phyloP scores from a whole-genome alignment of 2,888 invertebrate genomes.

The Thecocarcelia acutangulata region DNA sequence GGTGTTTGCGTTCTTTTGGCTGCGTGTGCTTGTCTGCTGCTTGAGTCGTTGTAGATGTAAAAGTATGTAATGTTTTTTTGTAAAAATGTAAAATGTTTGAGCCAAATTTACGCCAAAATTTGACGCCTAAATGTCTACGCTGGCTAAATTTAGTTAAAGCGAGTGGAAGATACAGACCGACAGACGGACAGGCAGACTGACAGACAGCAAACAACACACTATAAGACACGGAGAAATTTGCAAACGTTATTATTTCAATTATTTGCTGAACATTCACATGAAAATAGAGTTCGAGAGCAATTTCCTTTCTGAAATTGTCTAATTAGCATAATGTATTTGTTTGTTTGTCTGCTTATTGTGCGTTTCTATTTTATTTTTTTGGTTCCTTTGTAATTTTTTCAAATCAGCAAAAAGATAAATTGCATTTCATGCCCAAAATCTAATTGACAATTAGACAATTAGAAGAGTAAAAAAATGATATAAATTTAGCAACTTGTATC shows the following conservation, averaged over 20 bases:
- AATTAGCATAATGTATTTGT: conserved; percentile 43
- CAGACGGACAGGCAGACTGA: not conserved
- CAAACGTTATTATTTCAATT: conserved; percentile 38
- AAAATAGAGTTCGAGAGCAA: conserved; percentile 35
- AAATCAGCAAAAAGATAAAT: conserved; percentile 50
- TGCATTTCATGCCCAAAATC: conserved; percentile 30
- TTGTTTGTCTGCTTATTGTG: not conserved
- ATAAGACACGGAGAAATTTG: conserved; percentile 33
- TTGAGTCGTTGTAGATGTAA: not conserved
- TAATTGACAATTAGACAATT: conserved; percentile 55
- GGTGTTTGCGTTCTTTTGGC: not conserved
- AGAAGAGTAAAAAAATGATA: not conserved
- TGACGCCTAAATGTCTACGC: conserved; percentile 70
- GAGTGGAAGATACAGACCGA: conserved; percentile 5
- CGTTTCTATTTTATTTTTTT: not conserved
- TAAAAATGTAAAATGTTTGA: conserved; percentile 49
- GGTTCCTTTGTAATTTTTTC: not conserved
- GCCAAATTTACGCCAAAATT: conserved; percentile 63
- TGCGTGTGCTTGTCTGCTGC: not conserved
- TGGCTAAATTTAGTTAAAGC: conserved; percentile 67
- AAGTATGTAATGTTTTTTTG: conserved; percentile 24
- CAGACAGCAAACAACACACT: not conserved
- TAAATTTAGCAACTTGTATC: conserved; percentile 22
- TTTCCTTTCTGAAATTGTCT: conserved; percentile 33
- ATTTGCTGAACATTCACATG: conserved; percentile 18